Evolutionary conservation across 2,888 invertebrate genomes (phyloP).

Genomic region (Autographa pulchrina): DNA sequence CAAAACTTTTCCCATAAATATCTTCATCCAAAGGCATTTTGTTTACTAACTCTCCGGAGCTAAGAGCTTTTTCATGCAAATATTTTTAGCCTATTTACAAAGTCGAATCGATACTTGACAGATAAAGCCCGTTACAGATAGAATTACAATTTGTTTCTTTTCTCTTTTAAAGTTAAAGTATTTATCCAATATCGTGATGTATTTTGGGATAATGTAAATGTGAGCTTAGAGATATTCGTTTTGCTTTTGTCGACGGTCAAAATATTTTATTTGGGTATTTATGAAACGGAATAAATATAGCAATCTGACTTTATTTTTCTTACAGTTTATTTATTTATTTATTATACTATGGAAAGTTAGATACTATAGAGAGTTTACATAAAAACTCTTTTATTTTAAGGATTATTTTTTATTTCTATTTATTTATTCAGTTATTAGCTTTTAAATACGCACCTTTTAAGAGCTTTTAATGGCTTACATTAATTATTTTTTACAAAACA

Average conservation of each 20-base stretch:
- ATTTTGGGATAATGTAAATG: slow-evolving; percentile 9
- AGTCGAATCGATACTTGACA: slow-evolving; percentile 67
- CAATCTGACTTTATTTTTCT: too few species aligned
- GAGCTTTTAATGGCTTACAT: too few species aligned
- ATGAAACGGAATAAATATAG: neutral
- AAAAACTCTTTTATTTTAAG: too few species aligned
- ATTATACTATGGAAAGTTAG: too few species aligned
- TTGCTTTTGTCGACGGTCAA: neutral
- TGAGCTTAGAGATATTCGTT: neutral
- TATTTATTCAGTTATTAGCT: too few species aligned
- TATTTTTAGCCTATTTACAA: slow-evolving; percentile 68
- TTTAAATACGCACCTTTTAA: too few species aligned
- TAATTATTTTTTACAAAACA: too few species aligned
- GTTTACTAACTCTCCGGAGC: slow-evolving; percentile 65
- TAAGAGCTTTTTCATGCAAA: slow-evolving; percentile 72
- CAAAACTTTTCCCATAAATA: slow-evolving; percentile 61
- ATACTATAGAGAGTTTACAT: too few species aligned
- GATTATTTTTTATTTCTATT: too few species aligned
- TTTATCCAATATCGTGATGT: slow-evolving; percentile 22
- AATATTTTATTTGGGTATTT: neutral
- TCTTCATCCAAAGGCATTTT: slow-evolving; percentile 63
- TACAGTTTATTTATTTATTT: too few species aligned
- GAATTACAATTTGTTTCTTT: slow-evolving; percentile 59
- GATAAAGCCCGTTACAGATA: slow-evolving; percentile 62
- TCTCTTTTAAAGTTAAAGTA: slow-evolving; percentile 41